Base-by-base conservation (phyloP, 2,888 invertebrate species). In the Augochlorella aurata region DNA sequence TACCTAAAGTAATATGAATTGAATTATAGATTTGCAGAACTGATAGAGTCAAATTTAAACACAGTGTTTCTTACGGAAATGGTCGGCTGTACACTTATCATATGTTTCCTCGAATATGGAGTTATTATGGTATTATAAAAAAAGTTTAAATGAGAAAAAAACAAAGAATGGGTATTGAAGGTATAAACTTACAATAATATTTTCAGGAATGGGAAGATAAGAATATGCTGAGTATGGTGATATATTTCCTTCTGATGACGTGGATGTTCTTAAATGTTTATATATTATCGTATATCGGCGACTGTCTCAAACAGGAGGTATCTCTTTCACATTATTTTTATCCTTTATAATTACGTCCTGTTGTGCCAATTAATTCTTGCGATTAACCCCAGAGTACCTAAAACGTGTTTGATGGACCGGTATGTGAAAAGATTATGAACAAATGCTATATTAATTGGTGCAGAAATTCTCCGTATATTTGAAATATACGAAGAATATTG, bases 71-170 rank as follows among this genome's bases (percentile, higher is more conserved):
- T 89, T 87, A 80, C 82, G 12, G 93, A 93, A 83, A 90, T 92
- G 70, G 69, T 93, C n/a, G 92, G 92, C 12, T 91, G 92, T 66
- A 92, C 92, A 2, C 76, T 92, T 75, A 92, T 92, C 68, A 91
- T 92, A 74, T 93, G 93, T 79, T 90, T 92, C 52, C 82, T 92
- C 8, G 92, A 90, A 82, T 92, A 90, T 72, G 92, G 91, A 76
- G 89, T 92, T n/a, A 88, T 93, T 29, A 69, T 79, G 86, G 87
- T 87, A 87, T 4, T 21, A 58, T 3, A 21, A 7, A 21, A 21
- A 49, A 7, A 44, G n/a, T 18, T 44, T n/a, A 38, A 38, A 44
- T 10, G 10, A 44, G 4, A 44, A 38, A 29, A 4, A 49, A 76
- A 65, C 7, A 0, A 8, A n/a, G 5, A 24, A n/a, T 12, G 0